Evolutionary conservation across 2,797 vertebrate species (phyloP), one percentile per base, ranked within the genome.

Genomic region (Scleropages formosus): DNA sequence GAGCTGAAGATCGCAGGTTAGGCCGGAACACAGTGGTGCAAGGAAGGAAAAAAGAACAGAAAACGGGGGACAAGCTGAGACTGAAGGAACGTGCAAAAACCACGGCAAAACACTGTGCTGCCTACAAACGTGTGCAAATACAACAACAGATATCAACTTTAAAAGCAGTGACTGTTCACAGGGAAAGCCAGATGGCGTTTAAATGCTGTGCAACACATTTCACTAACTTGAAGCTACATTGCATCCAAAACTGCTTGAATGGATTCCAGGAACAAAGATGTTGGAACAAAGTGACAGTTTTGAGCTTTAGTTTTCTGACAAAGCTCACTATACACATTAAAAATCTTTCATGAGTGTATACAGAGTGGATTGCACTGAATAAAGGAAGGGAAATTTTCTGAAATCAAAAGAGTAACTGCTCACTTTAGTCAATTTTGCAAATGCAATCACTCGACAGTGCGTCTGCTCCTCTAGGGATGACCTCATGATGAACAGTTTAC

Each of bases 1-100:
- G 85, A 95, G 89, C 94, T 96, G 88, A 81, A 84, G 65, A 83
- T 79, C 70, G 80, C 74, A 77, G 86, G 87, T 58, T 44, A 77
- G 63, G 22, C 77, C 66, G 20, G 56, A 68, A 49, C 51, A 49
- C 47, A 53, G 4, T 56, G 60, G 62, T 8, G 64, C 12, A 15
- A 31, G 46, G 78, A 71, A 26, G 4, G 46, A 16, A 51, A 22
- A 64, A 77, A 74, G 24, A 26, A 46, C 24, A 56, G 70, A 74
- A 47, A 47, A 68, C 58, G 22, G 58, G 27, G 60, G 31, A 22
- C 66, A 26, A 49, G 44, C 22, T 60, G n/a, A 69, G 15, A 59
- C 67, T 26, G 13, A 15, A 56, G 49, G 68, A 31, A 70, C 8
- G 27, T 77, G 75, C 47, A 77, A 85, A 75, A 80, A 82, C 51